These are phyloP conservation scores for Samia ricini DNA, from an alignment of 1,140 invertebrate species.

Conservation along the genomic window DNA sequence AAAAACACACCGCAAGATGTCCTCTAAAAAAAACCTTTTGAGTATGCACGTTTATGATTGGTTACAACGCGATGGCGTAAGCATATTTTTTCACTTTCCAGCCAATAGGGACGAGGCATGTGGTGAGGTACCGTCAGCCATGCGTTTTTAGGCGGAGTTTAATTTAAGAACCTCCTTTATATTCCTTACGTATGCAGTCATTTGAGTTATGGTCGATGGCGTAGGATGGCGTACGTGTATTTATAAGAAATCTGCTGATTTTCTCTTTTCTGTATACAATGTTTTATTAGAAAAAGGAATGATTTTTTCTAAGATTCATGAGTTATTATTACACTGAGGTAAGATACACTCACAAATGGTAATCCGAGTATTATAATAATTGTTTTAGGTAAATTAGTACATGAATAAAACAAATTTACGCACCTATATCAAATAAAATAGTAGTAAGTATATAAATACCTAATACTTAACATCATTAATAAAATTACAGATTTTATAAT, in stretches of 20 bases:
- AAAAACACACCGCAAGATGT: slow-evolving; percentile 34
- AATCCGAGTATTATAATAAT: background rate
- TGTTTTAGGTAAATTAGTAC: background rate
- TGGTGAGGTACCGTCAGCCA: slow-evolving; percentile 52
- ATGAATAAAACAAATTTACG: too few species aligned
- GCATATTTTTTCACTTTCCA: slow-evolving; percentile 40
- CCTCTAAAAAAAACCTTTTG: slow-evolving; percentile 47
- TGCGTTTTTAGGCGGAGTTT: slow-evolving; percentile 66
- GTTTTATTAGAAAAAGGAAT: slow-evolving; percentile 24
- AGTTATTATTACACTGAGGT: slow-evolving; percentile 28
- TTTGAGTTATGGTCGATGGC: slow-evolving; percentile 71
- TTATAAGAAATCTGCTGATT: slow-evolving; percentile 63
- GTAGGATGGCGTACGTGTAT: slow-evolving; percentile 51
- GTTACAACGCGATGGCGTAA: slow-evolving; percentile 40
- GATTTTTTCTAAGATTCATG: slow-evolving; percentile 23
- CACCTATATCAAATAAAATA: too few species aligned
- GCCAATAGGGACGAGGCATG: slow-evolving; percentile 52
- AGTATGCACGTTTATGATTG: slow-evolving; percentile 56
- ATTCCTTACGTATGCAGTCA: slow-evolving; percentile 73
- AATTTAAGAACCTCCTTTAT: slow-evolving; percentile 68
- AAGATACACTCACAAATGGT: background rate
- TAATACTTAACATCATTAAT: too few species aligned
- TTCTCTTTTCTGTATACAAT: slow-evolving; percentile 48
- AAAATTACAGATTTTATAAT: too few species aligned
- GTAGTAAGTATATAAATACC: too few species aligned